Percentiles rank a stretch among this genome's conserved stretches.
These are phyloP conservation scores for Xyrauchen texanus DNA, from an alignment of 2,113 vertebrate species.

Conservation along the genomic window DNA sequence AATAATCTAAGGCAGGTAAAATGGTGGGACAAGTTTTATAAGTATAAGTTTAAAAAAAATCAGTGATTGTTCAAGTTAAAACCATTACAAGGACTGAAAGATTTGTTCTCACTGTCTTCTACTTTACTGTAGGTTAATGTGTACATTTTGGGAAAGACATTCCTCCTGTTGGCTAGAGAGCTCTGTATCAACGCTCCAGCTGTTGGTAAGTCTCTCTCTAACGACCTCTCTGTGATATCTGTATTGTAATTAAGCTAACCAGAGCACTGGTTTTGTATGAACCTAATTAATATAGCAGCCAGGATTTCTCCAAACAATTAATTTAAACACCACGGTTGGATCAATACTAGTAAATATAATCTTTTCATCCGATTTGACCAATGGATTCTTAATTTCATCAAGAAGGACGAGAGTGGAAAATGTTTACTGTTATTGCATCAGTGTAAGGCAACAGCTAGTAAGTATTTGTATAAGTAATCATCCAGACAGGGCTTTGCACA, in stretches of 20 bases:
- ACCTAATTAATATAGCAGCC: conserved; percentile 29
- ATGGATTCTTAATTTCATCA: not conserved
- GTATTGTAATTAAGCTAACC: no score
- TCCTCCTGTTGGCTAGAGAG: conserved; percentile 91
- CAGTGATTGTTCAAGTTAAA: no score
- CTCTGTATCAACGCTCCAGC: conserved; percentile 97
- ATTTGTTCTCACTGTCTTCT: no score
- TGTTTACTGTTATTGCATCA: no score
- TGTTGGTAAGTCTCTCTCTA: conserved; percentile 79
- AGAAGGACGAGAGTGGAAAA: no score
- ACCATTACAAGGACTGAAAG: no score
- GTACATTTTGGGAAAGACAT: conserved; percentile 96
- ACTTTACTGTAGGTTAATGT: conserved; percentile 84
- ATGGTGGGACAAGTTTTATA: no score
- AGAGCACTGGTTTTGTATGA: not conserved
- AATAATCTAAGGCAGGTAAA: no score
- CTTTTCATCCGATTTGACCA: not conserved
- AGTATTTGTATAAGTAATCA: no score
- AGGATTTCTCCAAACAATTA: conserved; percentile 21
- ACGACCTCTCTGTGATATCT: conserved; percentile 30
- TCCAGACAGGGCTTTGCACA: not conserved
- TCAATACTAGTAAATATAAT: conserved; percentile 12
- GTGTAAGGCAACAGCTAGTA: no score
- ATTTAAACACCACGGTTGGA: not conserved
- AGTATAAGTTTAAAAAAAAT: no score